Evolutionary conservation across 2,888 invertebrate species (phyloP).

Genomic region (Drosophila pseudotakahashii): DNA sequence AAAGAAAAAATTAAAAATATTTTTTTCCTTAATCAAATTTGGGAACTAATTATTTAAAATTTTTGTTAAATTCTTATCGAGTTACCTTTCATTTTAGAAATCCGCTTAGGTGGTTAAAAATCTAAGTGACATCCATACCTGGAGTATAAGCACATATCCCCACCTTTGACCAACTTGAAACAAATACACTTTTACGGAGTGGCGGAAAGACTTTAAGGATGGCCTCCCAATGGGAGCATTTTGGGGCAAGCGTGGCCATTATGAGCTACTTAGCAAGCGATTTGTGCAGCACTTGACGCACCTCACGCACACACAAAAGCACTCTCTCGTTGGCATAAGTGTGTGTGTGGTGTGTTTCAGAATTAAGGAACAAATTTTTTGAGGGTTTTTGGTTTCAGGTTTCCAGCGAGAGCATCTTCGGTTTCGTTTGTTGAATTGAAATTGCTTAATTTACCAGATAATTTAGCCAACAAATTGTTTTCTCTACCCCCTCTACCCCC

Average conservation of each 20-base stretch:
- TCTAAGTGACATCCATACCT: neutral
- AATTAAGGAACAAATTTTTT: conserved; percentile 12
- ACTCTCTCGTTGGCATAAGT: conserved; percentile 18
- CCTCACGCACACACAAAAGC: conserved; percentile 29
- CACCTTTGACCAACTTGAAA: conserved; percentile 2
- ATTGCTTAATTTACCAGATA: conserved; percentile 79
- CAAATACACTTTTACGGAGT: conserved; percentile 5
- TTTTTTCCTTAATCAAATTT: no score
- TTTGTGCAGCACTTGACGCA: conserved; percentile 44
- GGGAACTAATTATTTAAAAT: no score
- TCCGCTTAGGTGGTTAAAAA: neutral
- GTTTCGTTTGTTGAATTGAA: conserved; percentile 69
- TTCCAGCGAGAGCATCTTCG: conserved; percentile 13
- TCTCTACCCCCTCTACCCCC: conserved; percentile 9
- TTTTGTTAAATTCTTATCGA: no score
- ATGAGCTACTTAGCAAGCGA: conserved; percentile 58
- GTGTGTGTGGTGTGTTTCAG: neutral
- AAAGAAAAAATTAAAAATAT: no score
- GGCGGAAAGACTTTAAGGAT: neutral
- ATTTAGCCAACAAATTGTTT: conserved; percentile 62
- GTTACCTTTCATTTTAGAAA: no score
- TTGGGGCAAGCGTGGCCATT: conserved; percentile 46
- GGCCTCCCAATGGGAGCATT: conserved; percentile 36
- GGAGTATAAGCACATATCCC: no score
- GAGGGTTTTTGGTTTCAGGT: conserved; percentile 31